Evolutionary conservation across 2,888 invertebrate species (phyloP).

Genomic region (Chydorus sphaericus): DNA sequence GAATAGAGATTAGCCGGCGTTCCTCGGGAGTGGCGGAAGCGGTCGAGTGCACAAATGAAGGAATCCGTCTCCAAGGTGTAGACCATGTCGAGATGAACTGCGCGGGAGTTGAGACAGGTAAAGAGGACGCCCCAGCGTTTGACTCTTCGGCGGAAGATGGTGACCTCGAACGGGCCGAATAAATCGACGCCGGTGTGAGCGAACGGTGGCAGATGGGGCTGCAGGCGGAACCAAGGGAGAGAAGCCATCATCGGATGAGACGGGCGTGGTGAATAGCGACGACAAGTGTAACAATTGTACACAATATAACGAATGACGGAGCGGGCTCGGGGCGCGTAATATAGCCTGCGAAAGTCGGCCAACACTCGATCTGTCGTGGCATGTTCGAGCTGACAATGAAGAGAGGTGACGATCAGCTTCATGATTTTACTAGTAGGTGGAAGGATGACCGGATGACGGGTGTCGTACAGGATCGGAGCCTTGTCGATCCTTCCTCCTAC

Average conservation of each 20-base stretch:
- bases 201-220: not conserved
- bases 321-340: conserved; percentile 21
- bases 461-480: not conserved
- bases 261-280: not conserved
- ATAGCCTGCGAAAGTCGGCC: conserved; percentile 17
- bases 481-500: conserved; percentile 3
- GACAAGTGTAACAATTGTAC: not conserved
- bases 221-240: not conserved
- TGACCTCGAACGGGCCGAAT: conserved; percentile 2
- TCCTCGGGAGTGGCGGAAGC: not conserved
- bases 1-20: not conserved
- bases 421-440: conserved; percentile 17
- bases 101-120: conserved; percentile 3
- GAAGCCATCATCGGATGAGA: conserved; percentile 1
- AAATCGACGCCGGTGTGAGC: conserved; percentile 3
- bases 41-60: not conserved
- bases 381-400: conserved; percentile 17
- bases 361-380: conserved; percentile 19
- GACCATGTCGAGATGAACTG: conserved; percentile 1
- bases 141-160: not conserved
- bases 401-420: conserved; percentile 14
- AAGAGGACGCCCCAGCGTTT: conserved; percentile 3
- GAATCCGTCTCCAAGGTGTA: not conserved
- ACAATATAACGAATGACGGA: conserved; percentile 16
- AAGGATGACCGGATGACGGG: conserved; percentile 22